Evolutionary conservation across 2,888 invertebrate genomes (phyloP).

Genomic region (Syritta pipiens): DNA sequence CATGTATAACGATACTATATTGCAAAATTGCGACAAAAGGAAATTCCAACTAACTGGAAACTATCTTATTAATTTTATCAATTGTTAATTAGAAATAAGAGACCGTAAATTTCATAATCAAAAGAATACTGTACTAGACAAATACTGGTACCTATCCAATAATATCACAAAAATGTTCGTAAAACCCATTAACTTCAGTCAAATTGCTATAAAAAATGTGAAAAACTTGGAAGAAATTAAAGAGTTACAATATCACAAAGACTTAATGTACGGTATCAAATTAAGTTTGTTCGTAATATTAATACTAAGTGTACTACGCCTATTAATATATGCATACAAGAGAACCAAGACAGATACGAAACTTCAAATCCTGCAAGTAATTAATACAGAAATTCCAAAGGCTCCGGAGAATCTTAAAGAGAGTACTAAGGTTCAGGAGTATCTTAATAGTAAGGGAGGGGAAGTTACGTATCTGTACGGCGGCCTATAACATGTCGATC

Average conservation of each 20-base stretch:
- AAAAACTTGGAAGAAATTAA: constrained; percentile 4
- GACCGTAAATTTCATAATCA: neutral
- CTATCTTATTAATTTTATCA: constrained; percentile 14
- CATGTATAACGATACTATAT: constrained; percentile 11
- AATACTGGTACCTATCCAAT: neutral
- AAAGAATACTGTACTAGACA: neutral
- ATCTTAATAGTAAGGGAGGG: too few relatives aligned
- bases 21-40: constrained; percentile 19
- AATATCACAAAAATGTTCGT: neutral
- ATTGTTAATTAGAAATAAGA: constrained; percentile 7
- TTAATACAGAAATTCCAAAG: too few relatives aligned
- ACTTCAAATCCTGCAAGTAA: too few relatives aligned
- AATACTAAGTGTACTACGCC: neutral
- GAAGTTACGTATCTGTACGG: too few relatives aligned
- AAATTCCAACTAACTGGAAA: constrained; percentile 13
- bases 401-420: too few relatives aligned
- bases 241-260: constrained; percentile 3
- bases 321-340: too few relatives aligned
- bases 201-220: neutral
- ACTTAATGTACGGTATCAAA: constrained; percentile 2
- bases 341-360: too few relatives aligned
- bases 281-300: neutral
- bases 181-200: neutral
- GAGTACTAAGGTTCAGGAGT: too few relatives aligned
- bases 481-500: too few relatives aligned